phyloP scores from a whole-genome alignment of 2,113 vertebrate genomes.

The Cisticola juncidis region DNA sequence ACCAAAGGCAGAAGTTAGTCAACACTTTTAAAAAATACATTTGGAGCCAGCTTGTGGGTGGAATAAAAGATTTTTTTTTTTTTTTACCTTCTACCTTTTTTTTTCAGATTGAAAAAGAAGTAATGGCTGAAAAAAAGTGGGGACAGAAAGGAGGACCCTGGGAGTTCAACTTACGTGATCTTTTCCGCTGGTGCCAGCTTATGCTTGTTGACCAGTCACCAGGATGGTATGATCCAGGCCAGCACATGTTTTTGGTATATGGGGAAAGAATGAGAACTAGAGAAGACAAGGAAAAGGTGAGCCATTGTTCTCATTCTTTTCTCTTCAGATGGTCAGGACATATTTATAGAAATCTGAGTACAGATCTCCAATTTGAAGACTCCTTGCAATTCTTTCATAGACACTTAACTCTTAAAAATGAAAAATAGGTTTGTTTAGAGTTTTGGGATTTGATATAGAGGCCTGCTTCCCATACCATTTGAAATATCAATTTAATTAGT shows the following conservation, averaged over 20 bases:
- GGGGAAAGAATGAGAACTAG: constrained; percentile 91
- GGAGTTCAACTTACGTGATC: constrained; percentile 97
- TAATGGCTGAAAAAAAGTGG: constrained; percentile 87
- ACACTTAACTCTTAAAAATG: background rate
- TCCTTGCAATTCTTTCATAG: background rate
- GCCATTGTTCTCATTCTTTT: background rate
- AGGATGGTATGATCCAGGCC: constrained; percentile 88
- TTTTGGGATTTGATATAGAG: background rate
- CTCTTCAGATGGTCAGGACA: background rate
- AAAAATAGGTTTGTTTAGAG: background rate
- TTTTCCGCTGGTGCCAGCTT: constrained; percentile 98
- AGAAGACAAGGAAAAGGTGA: constrained; percentile 87
- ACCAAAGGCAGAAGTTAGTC: background rate
- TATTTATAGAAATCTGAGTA: background rate
- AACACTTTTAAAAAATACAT: background rate
- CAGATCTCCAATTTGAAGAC: background rate
- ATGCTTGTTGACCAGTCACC: constrained; percentile 93
- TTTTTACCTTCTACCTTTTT: background rate
- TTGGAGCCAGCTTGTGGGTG: background rate
- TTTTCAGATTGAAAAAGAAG: constrained; percentile 85
- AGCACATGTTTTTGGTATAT: constrained; percentile 91
- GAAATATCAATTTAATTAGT: background rate
- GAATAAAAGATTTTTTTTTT: background rate
- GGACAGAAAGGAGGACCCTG: constrained; percentile 94
- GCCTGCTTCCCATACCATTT: background rate